phyloP scores from a whole-genome alignment of 2,888 invertebrate genomes.

The Nemoura dubitans region DNA sequence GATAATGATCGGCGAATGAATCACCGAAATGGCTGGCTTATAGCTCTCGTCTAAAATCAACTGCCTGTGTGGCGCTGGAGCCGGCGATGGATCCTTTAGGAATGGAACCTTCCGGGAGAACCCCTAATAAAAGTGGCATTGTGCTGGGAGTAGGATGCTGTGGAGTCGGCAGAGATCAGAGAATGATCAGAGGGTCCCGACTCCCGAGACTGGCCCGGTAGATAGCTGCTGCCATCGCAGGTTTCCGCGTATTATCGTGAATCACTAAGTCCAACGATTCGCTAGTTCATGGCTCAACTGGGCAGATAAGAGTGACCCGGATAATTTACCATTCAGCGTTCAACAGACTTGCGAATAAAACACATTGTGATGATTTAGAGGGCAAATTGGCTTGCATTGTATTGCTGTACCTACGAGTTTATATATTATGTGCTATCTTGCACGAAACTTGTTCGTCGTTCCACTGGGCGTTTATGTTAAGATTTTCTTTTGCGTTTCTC shows the following conservation, averaged over 20 bases:
- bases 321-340: not conserved
- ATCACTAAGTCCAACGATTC: not conserved
- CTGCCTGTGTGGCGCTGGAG: not conserved
- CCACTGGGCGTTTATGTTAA: not conserved
- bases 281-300: not conserved
- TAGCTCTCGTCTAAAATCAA: not conserved
- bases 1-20: conserved; percentile 12
- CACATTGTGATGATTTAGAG: not conserved
- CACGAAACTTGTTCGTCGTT: not conserved
- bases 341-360: not conserved
- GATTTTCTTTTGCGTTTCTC: not conserved
- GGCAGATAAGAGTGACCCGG: not conserved
- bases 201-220: not conserved
- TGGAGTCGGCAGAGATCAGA: not conserved
- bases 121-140: conserved; percentile 5
- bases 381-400: not conserved
- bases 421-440: not conserved
- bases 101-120: not conserved
- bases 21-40: conserved; percentile 5
- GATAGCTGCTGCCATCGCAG: not conserved
- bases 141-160: not conserved
- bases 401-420: not conserved
- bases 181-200: not conserved
- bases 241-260: not conserved
- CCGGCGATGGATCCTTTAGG: not conserved